Conservation (phyloP, 2,888 invertebrate species). For the Sphinx pinastri region DNA sequence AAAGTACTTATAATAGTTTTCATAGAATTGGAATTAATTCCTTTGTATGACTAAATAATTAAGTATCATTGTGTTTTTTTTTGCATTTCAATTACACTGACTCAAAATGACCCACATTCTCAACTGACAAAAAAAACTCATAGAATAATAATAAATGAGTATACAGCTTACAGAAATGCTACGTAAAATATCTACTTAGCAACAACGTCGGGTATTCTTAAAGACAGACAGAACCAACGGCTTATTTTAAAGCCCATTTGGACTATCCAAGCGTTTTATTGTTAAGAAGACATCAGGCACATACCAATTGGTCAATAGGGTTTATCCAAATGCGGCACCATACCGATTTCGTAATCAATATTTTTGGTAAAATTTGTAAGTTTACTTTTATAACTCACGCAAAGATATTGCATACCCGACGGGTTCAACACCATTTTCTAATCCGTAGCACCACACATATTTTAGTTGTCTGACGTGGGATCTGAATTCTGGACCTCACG, state of each 20-base stretch:
- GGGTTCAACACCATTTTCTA: background rate
- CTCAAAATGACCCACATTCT: background rate
- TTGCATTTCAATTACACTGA: too few relatives aligned
- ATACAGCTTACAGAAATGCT: background rate
- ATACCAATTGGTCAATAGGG: constrained; percentile 50
- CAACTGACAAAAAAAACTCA: background rate
- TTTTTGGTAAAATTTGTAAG: too few relatives aligned
- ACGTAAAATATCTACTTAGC: constrained; percentile 38
- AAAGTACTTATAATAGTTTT: too few relatives aligned
- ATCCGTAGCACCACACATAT: too few relatives aligned
- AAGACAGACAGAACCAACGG: constrained; percentile 40
- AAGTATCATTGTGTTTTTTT: too few relatives aligned
- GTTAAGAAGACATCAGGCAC: constrained; percentile 43
- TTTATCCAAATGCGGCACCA: constrained; percentile 44
- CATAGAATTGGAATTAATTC: too few relatives aligned
- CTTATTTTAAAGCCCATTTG: constrained; percentile 48
- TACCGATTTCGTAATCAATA: background rate
- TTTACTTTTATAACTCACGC: too few relatives aligned
- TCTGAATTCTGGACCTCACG: too few relatives aligned
- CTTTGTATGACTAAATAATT: too few relatives aligned
- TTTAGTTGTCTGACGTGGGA: too few relatives aligned
- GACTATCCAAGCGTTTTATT: constrained; percentile 52
- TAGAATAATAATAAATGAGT: background rate
- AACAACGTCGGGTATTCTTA: constrained; percentile 43
- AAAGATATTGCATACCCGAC: background rate